Base-by-base conservation (phyloP, 1,140 invertebrate genomes). In the Sipha flava region DNA sequence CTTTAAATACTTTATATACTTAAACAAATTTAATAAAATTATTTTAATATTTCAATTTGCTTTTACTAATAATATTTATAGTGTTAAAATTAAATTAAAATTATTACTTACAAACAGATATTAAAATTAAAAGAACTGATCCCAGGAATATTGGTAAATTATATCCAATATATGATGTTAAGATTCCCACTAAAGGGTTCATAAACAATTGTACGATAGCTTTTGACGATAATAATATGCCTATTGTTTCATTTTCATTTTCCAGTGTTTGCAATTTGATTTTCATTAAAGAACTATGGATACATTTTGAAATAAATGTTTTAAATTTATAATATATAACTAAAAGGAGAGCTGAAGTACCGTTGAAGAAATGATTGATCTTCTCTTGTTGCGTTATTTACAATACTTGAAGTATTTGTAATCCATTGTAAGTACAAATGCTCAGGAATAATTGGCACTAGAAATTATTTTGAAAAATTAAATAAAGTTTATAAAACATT, bases 191-290 rank as follows among this genome's bases (percentile, higher is more conserved):
- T 49, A 93, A 88, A 3, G 94, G 94, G 86, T 95, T 96, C 82
- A 92, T 88, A 79, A 94, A 85, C 81, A 96, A 88, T 87, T 97
- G 95, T 10, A 96, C 90, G 47, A 96, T 86, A 37, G 95, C 93
- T 87, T 96, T 95, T 34, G 93, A 93, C 49, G 94, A 93, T 81
- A 96, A 88, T 81, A 97, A 86, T 18, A 95, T 85, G 23, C 94
- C 94, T 40, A 96, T 89, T 82, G 90, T 87, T 7, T 91, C 90
- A 84, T 94, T 83, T 81, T 84, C 82, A 18, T 82, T 82, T 12
- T 77, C 68, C 14, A 83, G 34, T 5, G 59, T 79, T 73, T 81
- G 81, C 18, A 47, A 70, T 75, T 82, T 73, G 49, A 77, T 79
- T 54, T 59, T 29, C 18, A 47, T 26, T n/a, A 64, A 54, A 9